A percentile compares a stretch with the other conserved stretches of the same genome.
phyloP scores from a whole-genome alignment of 2,797 vertebrate genomes.

The Menidia menidia region DNA sequence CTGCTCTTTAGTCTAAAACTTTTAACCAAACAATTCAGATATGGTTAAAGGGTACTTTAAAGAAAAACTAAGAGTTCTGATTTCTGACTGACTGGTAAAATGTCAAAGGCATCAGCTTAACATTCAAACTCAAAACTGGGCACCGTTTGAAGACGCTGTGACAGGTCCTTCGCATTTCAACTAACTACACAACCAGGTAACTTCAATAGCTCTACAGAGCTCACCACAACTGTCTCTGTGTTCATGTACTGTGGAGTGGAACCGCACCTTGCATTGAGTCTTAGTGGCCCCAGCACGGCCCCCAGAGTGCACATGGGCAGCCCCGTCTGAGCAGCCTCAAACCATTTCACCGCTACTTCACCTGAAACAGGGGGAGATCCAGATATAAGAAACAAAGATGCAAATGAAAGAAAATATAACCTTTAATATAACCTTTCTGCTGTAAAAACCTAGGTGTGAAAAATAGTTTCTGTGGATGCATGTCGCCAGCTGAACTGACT shows the following conservation, averaged over 20 bases:
- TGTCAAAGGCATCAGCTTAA: no score
- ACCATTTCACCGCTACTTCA: conserved; percentile 96
- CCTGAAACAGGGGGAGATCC: conserved; percentile 76
- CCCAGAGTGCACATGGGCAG: conserved; percentile 96
- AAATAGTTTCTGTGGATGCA: neutral
- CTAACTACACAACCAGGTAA: neutral
- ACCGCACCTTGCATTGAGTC: conserved; percentile 85
- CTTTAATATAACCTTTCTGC: neutral
- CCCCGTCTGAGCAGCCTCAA: conserved; percentile 93
- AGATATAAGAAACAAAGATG: neutral
- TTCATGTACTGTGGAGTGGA: neutral
- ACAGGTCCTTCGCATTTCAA: neutral
- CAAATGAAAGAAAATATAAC: conserved; percentile 5
- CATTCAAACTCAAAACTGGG: no score
- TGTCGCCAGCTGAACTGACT: neutral
- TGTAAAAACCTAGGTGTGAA: neutral
- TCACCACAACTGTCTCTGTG: neutral
- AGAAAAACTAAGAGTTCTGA: no score
- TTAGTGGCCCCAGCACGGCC: conserved; percentile 88
- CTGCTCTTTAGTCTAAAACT: no score
- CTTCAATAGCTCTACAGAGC: neutral
- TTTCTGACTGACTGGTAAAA: no score
- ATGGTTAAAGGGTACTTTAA: no score
- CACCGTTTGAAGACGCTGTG: neutral
- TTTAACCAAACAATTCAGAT: no score